A percentile compares a stretch with the other conserved stretches of the same genome.
These are phyloP conservation scores for Lasiurus cinereus DNA, from an alignment of 2,113 vertebrate species.

Conservation along the genomic window DNA sequence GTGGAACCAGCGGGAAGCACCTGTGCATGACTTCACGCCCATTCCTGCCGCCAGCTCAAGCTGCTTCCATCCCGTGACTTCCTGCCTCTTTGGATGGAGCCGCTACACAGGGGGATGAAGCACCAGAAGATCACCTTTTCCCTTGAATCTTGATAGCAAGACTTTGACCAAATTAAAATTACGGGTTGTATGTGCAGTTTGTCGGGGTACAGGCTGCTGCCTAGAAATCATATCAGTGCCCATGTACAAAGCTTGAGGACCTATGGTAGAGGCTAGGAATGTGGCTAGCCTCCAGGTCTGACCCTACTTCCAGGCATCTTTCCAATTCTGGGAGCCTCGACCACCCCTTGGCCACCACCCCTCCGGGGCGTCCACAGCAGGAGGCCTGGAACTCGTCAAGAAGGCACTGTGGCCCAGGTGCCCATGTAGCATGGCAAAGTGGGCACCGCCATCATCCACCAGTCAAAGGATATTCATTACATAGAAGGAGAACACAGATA, in stretches of 20 bases:
- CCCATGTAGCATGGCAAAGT: too few relatives aligned
- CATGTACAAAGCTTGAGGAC: constrained; percentile 91
- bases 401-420: neutral
- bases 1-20: constrained; percentile 91
- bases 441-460: accelerated
- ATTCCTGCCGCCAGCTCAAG: constrained; percentile 95
- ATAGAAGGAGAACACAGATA: neutral
- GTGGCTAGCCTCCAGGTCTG: constrained; percentile 95
- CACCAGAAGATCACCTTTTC: constrained; percentile 94
- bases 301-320: constrained; percentile 95
- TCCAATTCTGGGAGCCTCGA: constrained; percentile 65
- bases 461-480: neutral
- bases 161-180: constrained; percentile 93
- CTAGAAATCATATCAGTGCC: constrained; percentile 94
- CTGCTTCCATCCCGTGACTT: constrained; percentile 90
- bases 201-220: constrained; percentile 93
- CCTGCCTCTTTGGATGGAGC: constrained; percentile 95
- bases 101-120: constrained; percentile 98
- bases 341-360: neutral
- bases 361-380: neutral
- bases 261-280: constrained; percentile 93
- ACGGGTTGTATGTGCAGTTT: constrained; percentile 91
- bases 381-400: too few relatives aligned
- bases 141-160: constrained; percentile 91
- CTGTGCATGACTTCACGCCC: constrained; percentile 95